Base-by-base conservation (phyloP, 2,113 vertebrate species). In the Petrocephalus microphthalmus region DNA sequence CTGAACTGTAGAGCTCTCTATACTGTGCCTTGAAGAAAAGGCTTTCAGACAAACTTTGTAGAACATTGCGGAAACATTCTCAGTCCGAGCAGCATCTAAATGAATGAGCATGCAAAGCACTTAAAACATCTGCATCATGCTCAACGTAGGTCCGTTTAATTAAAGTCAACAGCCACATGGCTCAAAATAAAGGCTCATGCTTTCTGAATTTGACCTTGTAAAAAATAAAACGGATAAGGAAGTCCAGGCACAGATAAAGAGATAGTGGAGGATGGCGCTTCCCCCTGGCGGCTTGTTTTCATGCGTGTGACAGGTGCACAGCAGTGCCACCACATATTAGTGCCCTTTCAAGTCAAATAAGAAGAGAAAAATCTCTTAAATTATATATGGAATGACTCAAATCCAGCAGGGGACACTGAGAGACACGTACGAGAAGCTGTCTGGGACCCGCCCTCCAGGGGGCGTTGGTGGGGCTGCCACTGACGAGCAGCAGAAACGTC, bases 341-440 rank as follows among this genome's bases (percentile, higher is more conserved):
- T n/a, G 11, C 42, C 85, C 56, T 86, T 86, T 86, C 85, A 57
- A 86, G 85, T 60, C 13, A 1, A 86, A 57, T 64, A 25, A 47
- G 47, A 54, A 64, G 37, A 60, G 56, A 86, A 60, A 83, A 86
- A 45, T 64, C 85, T 86, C 85, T 60, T 86, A 86, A 86, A 86
- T 86, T 86, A 86, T 86, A 86, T 86, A 86, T 86, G 42, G 85
- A 86, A 86, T 20, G 85, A 57, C 57, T 86, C 54, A 60, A 47
- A 57, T 25, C 85, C 54, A 56, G 54, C 37, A 64, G 45, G 85
- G 20, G 20, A 86, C n/a, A 86, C 54, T 19, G 49, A 86, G 85
- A 86, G 17, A 86, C 54, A 42, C 19, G 37, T 45, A 52, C 15
- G 17, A 7, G 53, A 25, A 22, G 84, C 52, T 37, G 52, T 86